phyloP scores from a whole-genome alignment of 2,888 invertebrate genomes.

The Drosophila formosana region DNA sequence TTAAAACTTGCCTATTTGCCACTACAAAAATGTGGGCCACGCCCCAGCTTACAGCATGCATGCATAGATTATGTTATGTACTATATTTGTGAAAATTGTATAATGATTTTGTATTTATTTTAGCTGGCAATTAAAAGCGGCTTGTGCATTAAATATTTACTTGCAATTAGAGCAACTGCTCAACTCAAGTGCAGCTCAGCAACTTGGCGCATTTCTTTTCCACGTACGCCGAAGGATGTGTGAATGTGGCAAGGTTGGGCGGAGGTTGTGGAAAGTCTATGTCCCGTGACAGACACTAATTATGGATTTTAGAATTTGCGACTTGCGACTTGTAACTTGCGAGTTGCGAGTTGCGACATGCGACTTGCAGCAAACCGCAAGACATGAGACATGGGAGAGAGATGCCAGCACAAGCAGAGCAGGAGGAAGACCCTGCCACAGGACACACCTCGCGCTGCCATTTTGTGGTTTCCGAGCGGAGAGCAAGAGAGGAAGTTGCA shows the following conservation, averaged over 20 bases:
- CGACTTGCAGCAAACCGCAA: conserved; percentile 1
- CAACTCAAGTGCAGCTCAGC: conserved; percentile 58
- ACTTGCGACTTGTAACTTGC: conserved; percentile 53
- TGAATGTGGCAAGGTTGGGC: conserved; percentile 2
- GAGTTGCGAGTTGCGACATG: conserved; percentile 45
- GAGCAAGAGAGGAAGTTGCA: conserved; percentile 32
- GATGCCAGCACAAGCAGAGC: conserved; percentile 32
- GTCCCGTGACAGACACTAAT: conserved; percentile 76
- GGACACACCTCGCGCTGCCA: conserved; percentile 65
- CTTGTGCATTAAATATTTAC: conserved; percentile 75
- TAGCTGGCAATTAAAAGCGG: conserved; percentile 75
- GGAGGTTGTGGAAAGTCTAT: conserved; percentile 46
- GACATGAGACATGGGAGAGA: conserved; percentile 35
- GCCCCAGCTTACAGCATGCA: background rate
- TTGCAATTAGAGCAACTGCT: conserved; percentile 74
- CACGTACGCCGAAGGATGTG: background rate
- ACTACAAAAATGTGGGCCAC: conserved; percentile 74
- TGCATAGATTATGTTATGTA: conserved; percentile 9
- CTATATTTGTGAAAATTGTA: conserved; percentile 48
- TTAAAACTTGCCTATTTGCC: conserved; percentile 68
- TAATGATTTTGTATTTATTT: conserved; percentile 78
- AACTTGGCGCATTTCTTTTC: conserved; percentile 25
- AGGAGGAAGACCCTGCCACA: conserved; percentile 52
- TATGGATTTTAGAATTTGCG: conserved; percentile 78
- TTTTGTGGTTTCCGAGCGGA: conserved; percentile 58